These are phyloP conservation scores for Garrulus glandarius DNA, from an alignment of 2,797 vertebrate species.

Conservation along the genomic window DNA sequence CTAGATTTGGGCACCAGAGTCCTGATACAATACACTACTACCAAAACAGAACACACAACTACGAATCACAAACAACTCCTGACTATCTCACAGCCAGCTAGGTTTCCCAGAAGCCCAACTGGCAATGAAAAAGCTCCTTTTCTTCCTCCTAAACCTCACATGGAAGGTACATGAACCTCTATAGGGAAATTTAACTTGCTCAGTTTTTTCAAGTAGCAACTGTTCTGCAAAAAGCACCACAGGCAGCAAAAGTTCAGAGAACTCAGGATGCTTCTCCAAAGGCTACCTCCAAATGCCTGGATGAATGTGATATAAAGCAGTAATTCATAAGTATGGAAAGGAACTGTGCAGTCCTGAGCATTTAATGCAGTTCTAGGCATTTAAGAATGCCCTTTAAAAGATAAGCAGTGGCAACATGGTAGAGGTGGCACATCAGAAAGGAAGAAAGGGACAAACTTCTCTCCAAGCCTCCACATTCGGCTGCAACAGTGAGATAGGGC, in stretches of 20 bases:
- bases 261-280: neutral
- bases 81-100: neutral
- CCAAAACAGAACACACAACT: neutral
- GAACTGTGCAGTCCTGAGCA: neutral
- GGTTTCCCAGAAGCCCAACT: neutral
- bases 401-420: neutral
- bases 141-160: neutral
- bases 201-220: neutral
- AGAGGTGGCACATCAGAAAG: neutral
- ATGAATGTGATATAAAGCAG: neutral
- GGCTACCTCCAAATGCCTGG: neutral
- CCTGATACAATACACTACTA: neutral
- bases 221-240: neutral
- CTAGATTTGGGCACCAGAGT: neutral
- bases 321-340: neutral
- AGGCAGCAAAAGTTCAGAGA: neutral
- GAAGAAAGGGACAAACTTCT: neutral
- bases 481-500: neutral
- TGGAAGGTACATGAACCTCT: rapidly evolving
- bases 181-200: neutral
- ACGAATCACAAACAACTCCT: neutral
- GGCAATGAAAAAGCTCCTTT: neutral
- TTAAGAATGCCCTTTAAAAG: neutral
- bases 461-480: neutral
- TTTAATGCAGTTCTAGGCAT: neutral